Evolutionary conservation across 2,888 invertebrate genomes (phyloP), one percentile per base, ranked within the genome.

Genomic region (Tachina lurida): DNA sequence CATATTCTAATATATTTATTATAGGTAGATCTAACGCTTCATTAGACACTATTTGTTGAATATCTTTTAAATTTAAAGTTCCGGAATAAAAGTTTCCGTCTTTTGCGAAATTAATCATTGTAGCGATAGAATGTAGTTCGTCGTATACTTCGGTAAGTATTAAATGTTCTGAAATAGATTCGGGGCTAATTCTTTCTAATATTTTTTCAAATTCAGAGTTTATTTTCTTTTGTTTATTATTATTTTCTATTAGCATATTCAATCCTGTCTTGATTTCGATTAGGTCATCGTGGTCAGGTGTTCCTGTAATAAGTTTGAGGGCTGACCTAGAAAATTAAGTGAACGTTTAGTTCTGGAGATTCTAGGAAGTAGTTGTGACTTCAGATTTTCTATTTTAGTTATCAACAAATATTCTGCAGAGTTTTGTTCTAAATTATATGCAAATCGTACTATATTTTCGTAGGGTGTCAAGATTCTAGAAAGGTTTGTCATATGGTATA

Each of bases 141-240:
- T 67, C 47, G 7, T 67, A 67, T 67, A 67, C 65, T 67, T 67
- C 47, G 19, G 65, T 47, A 13, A 67, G 65, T 67, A 67, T 47
- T 19, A 45, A 49, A 67, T 67, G 49, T 45, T 63, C 63, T 15
- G 63, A 43, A 45, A 45, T 19, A 45, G 63, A 63, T 63, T 63
- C 63, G 10, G 45, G 45, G 15, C 17, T 19, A 63, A 17, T 45
- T 17, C 17, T 63, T 63, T 63, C 63, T 45, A 63, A 45, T 63
- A 41, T 63, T 45, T 62, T 62, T 62, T 62, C 60, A 62, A 62
- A 62, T 62, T 5, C 60, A 9, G 39, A 62, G 60, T 62, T 62
- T 15, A 62, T 62, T 22, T 22, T 22, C 22, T 22, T 22, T 22
- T 22, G 22, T 22, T 22, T 22, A 22, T 22, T 22, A 22, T 62